Evolutionary conservation across 2,113 vertebrate genomes (phyloP).

Genomic region (Hucho hucho): DNA sequence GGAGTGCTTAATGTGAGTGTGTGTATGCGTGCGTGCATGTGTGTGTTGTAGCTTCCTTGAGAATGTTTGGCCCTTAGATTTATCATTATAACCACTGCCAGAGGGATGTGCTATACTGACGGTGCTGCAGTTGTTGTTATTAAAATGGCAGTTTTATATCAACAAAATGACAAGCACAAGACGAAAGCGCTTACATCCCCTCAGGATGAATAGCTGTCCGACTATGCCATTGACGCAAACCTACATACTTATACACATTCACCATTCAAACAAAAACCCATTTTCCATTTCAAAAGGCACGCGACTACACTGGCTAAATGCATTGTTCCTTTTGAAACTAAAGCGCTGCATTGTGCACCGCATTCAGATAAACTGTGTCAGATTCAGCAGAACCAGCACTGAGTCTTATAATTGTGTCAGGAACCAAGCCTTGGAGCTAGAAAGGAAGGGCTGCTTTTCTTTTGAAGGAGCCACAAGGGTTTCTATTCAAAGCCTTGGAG

Average conservation of each 20-base stretch:
- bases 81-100: constrained; percentile 22
- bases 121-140: constrained; percentile 16
- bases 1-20: not conserved
- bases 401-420: not conserved
- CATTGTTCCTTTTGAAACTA: not conserved
- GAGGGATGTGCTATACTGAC: constrained; percentile 16
- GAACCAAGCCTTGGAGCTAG: not conserved
- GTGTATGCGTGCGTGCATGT: not conserved
- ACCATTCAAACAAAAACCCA: not conserved
- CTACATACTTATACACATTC: not conserved
- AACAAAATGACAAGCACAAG: constrained; percentile 30
- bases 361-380: not conserved
- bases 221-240: not conserved
- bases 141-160: constrained; percentile 25
- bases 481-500: not conserved
- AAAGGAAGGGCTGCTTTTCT: not conserved
- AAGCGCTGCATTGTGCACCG: not conserved
- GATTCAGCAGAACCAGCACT: not conserved
- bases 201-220: not conserved
- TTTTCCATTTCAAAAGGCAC: not conserved
- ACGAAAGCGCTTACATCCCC: not conserved
- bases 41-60: not conserved
- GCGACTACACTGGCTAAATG: not conserved
- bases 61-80: not conserved
- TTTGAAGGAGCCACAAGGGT: not conserved